These are phyloP conservation scores for Gastracanthus pulcherrimus DNA, from an alignment of 2,888 invertebrate genomes.

Conservation along the genomic window DNA sequence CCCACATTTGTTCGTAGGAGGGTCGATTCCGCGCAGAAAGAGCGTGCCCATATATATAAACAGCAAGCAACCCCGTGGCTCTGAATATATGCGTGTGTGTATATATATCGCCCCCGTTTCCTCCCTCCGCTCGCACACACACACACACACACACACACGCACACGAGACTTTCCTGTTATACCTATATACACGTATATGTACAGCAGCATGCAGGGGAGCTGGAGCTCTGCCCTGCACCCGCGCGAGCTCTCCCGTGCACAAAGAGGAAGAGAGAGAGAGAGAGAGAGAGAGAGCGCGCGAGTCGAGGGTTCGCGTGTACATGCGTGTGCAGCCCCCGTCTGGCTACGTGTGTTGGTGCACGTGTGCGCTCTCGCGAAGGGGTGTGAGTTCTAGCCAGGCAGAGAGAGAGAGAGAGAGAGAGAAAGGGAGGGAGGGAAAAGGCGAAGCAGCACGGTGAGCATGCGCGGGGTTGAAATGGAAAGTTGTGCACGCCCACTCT, in stretches of 20 bases:
- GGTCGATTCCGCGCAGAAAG: not conserved
- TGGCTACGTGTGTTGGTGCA: conserved; percentile 17
- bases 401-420: conserved; percentile 4
- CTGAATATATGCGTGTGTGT: not conserved
- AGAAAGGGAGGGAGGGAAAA: conserved; percentile 39
- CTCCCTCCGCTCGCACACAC: too few relatives aligned
- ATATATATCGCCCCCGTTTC: not conserved
- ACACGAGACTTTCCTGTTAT: not conserved
- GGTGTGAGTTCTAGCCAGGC: too few relatives aligned
- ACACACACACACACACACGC: not conserved
- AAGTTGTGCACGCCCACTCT: conserved; percentile 75
- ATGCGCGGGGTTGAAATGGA: conserved; percentile 74
- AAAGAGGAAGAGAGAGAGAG: too few relatives aligned
- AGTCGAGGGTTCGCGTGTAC: not conserved
- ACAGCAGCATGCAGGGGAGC: not conserved
- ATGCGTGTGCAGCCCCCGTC: too few relatives aligned
- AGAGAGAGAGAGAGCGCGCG: too few relatives aligned
- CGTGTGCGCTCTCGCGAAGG: conserved; percentile 11
- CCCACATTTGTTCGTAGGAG: not conserved
- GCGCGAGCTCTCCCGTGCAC: not conserved
- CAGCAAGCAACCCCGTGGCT: too few relatives aligned
- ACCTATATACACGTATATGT: not conserved
- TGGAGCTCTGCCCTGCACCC: not conserved
- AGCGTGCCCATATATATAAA: too few relatives aligned
- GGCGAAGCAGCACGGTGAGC: too few relatives aligned